Evolutionary conservation across 2,113 vertebrate genomes (phyloP).

Genomic region (Prinia subflava): DNA sequence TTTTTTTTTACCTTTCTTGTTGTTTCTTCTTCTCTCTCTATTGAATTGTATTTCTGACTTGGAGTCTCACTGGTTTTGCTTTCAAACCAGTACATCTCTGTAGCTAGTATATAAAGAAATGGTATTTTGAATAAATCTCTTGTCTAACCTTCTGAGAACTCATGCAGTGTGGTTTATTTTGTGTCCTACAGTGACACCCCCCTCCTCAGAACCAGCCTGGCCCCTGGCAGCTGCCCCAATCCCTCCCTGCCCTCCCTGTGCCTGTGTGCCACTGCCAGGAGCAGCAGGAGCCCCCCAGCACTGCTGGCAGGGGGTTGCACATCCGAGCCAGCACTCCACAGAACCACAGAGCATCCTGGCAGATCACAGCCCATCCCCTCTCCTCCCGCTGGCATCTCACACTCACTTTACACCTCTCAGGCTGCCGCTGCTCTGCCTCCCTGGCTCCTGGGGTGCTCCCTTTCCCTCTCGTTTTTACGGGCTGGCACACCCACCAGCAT

Average conservation of each 20-base stretch:
- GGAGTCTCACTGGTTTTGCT: too few relatives aligned
- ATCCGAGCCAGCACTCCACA: rapidly evolving
- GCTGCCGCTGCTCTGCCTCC: neutral
- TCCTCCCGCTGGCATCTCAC: neutral
- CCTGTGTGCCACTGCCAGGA: neutral
- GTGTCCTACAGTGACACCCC: neutral
- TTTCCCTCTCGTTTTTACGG: neutral
- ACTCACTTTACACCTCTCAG: neutral
- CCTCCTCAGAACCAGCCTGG: rapidly evolving
- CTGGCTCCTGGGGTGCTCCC: neutral
- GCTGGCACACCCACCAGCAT: neutral
- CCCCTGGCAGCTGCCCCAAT: neutral
- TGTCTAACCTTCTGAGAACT: too few relatives aligned
- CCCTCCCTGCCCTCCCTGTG: neutral
- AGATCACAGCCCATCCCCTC: neutral
- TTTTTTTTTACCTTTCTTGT: too few relatives aligned
- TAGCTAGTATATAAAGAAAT: too few relatives aligned
- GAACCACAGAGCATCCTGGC: neutral
- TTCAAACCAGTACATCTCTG: too few relatives aligned
- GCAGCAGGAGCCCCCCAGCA: neutral
- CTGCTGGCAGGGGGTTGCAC: rapidly evolving
- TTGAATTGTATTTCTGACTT: too few relatives aligned
- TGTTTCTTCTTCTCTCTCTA: too few relatives aligned
- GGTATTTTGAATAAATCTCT: too few relatives aligned
- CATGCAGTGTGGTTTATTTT: too few relatives aligned